Percentiles rank a stretch among this genome's conserved stretches.
Conservation (phyloP, 92 coral and sea anemone species). For the Heliopora coerulea region DNA sequence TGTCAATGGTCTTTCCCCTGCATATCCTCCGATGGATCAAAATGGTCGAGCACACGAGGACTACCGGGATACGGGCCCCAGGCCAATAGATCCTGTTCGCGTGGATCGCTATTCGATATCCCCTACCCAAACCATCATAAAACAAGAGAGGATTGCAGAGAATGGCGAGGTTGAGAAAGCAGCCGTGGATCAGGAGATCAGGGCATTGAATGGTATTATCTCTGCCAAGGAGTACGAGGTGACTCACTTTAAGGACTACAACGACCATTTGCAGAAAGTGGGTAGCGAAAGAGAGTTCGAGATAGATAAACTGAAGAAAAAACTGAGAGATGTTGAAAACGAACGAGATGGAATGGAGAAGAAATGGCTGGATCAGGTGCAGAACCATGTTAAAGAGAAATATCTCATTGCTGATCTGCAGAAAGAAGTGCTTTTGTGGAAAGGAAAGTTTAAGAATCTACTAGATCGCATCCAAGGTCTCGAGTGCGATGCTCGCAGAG, state of each 20-base stretch:
- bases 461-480: conserved; percentile 36
- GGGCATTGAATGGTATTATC: conserved; percentile 11
- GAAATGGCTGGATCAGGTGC: conserved; percentile 42
- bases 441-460: conserved; percentile 41
- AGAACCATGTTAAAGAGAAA: conserved; percentile 38
- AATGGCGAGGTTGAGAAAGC: neutral
- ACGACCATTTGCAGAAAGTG: conserved; percentile 30
- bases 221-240: conserved; percentile 27
- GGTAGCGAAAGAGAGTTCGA: conserved; percentile 27
- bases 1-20: conserved; percentile 27
- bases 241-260: conserved; percentile 26
- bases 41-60: conserved; percentile 25
- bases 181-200: conserved; percentile 3
- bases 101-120: conserved; percentile 12
- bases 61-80: conserved; percentile 20
- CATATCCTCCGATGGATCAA: conserved; percentile 21
- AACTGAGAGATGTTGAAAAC: conserved; percentile 31
- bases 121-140: conserved; percentile 25
- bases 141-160: conserved; percentile 18
- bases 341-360: conserved; percentile 42
- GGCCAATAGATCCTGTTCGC: conserved; percentile 14
- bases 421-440: conserved; percentile 40
- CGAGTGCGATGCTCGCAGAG: conserved; percentile 38
- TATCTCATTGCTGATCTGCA: conserved; percentile 41
- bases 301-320: conserved; percentile 25